These are phyloP conservation scores for Pipistrellus pipistrellus DNA, from an alignment of 2,797 vertebrate genomes.

Conservation along the genomic window DNA sequence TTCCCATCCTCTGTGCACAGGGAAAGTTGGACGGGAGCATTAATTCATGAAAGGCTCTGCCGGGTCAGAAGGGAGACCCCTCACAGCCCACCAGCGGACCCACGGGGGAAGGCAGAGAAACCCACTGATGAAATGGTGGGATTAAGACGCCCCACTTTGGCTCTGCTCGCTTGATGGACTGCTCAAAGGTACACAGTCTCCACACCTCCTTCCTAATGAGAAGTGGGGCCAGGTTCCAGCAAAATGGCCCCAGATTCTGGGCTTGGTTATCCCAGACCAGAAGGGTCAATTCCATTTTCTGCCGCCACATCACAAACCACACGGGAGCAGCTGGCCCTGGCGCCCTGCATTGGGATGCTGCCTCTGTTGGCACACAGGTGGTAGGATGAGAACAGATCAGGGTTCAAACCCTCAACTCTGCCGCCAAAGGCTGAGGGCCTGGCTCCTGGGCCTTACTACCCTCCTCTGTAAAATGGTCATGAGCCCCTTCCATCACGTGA, in stretches of 20 bases:
- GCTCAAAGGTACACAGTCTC: constrained; percentile 64
- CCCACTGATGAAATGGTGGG: neutral
- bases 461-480: neutral
- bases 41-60: neutral
- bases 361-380: neutral
- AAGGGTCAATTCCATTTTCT: neutral
- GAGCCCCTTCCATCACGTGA: neutral
- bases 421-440: neutral
- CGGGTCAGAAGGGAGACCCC: neutral
- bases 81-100: neutral
- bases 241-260: neutral
- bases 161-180: constrained; percentile 58
- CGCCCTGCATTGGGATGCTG: neutral
- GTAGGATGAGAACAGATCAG: no score
- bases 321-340: neutral
- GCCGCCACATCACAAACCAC: neutral
- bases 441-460: neutral
- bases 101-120: constrained; percentile 57
- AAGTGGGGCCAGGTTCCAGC: neutral
- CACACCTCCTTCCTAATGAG: neutral
- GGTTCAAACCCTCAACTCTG: neutral
- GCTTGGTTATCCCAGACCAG: neutral
- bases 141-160: constrained; percentile 69
- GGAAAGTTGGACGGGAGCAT: rapidly evolving
- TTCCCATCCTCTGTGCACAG: rapidly evolving